Evolutionary conservation across 2,888 invertebrate genomes (phyloP), one percentile per base, ranked within the genome.

Genomic region (Adela reaumurella): DNA sequence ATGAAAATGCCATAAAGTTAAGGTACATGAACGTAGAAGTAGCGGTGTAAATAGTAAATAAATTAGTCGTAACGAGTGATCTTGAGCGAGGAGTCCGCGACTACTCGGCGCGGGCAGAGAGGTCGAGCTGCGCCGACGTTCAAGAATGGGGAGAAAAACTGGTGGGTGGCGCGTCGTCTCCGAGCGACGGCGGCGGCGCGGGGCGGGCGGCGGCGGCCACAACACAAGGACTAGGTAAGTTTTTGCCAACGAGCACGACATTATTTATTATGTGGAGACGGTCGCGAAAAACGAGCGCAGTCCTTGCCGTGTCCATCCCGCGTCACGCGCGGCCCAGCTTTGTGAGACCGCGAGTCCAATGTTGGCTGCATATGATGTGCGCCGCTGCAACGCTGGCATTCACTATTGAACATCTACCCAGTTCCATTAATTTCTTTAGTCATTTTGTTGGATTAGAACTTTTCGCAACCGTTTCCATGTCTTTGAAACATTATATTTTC

Each of bases 1-100:
- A 76, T 77, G 76, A 76, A 77, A 78, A 77, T 78, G 78, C 78
- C 78, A 78, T 78, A 78, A 77, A 71, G 74, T 69, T 78, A 78
- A 78, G 77, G 65, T 70, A 69, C 72, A 73, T 72, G 43, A 48
- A 46, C 70, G 68, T 76, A 77, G 74, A 59, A 63, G 67, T 76
- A 74, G 72, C 64, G 56, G 70, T 78, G 78, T 78, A 77, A 71
- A 78, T 78, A 78, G 69, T 73, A 73, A 61, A 64, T 60, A 62
- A 72, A 65, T 65, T 71, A 72, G 73, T 73, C 68, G 62, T 65
- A 64, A 65, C 59, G 65, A 24, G 44, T 45, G 24, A 41, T 17
- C n/a, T n/a, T n/a, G n/a, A n/a, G 49, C 47, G 46, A 24, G 5
- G 24, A 24, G 24, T 24, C 24, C 8, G 24, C 24, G 24, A 4